Percentiles rank a stretch among this genome's conserved stretches.
Evolutionary conservation across 2,888 invertebrate species (phyloP).

Genomic region (Eudemis profundana): DNA sequence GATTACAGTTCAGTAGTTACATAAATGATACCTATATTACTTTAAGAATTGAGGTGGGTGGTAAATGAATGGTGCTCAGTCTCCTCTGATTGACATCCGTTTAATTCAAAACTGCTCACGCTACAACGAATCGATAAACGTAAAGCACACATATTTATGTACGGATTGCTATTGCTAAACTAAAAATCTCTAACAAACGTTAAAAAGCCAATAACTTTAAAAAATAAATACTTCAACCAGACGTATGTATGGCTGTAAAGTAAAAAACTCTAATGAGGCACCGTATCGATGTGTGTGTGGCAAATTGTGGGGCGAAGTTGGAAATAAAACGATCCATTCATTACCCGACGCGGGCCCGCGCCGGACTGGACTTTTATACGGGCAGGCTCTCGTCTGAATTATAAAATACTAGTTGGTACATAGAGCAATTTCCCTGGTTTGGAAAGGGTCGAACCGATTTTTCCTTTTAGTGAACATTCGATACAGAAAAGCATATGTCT

Average conservation of each 20-base stretch:
- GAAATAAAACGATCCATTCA: conserved; percentile 17
- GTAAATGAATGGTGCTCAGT: too few species aligned
- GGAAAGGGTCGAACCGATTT: conserved; percentile 5
- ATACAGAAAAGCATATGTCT: background rate
- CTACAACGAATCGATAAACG: too few species aligned
- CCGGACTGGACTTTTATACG: background rate
- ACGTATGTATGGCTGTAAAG: background rate
- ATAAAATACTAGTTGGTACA: conserved; percentile 6
- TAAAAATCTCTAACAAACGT: too few species aligned
- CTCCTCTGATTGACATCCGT: too few species aligned
- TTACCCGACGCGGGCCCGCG: background rate
- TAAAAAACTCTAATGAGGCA: conserved; percentile 58
- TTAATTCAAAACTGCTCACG: too few species aligned
- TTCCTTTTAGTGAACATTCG: background rate
- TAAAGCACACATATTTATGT: too few species aligned
- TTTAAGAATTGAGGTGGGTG: too few species aligned
- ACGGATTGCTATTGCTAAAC: too few species aligned
- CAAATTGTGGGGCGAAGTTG: conserved; percentile 12
- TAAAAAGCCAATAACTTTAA: too few species aligned
- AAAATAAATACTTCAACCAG: background rate
- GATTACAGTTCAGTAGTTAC: too few species aligned
- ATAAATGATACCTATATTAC: too few species aligned
- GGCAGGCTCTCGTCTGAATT: conserved; percentile 13
- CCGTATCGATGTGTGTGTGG: conserved; percentile 44
- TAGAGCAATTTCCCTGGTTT: conserved; percentile 1